Percentiles rank a stretch among this genome's conserved stretches.
Evolutionary conservation across 1,140 invertebrate genomes (phyloP).

Genomic region (Heliconius himera): DNA sequence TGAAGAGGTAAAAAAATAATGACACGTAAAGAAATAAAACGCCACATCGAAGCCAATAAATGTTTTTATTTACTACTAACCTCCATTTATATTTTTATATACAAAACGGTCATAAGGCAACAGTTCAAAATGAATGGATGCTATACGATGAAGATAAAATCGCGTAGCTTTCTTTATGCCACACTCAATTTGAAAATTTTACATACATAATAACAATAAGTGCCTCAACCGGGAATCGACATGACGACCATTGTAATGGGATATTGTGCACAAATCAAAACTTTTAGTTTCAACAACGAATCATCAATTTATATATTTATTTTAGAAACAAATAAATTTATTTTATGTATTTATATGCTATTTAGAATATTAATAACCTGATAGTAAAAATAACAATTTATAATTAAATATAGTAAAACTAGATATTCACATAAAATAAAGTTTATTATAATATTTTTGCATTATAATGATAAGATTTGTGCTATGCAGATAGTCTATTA

Average conservation of each 20-base stretch:
- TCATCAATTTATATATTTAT: no score
- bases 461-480: not conserved
- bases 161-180: not conserved
- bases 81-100: constrained; percentile 74
- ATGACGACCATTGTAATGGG: constrained; percentile 11
- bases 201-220: not conserved
- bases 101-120: constrained; percentile 81
- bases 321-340: not conserved
- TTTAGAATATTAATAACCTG: no score
- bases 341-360: no score
- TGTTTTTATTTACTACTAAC: constrained; percentile 76
- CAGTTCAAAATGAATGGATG: constrained; percentile 73
- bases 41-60: constrained; percentile 74
- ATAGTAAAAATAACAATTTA: not conserved
- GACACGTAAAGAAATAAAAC: constrained; percentile 58
- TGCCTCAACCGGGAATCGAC: not conserved
- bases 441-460: not conserved
- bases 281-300: no score
- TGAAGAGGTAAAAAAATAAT: not conserved
- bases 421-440: not conserved
- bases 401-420: not conserved
- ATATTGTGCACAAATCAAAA: not conserved
- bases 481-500: not conserved
- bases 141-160: constrained; percentile 49
- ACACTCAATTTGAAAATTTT: not conserved